These are phyloP conservation scores for Horisme vitalbata DNA, from an alignment of 2,888 invertebrate species.

Conservation along the genomic window DNA sequence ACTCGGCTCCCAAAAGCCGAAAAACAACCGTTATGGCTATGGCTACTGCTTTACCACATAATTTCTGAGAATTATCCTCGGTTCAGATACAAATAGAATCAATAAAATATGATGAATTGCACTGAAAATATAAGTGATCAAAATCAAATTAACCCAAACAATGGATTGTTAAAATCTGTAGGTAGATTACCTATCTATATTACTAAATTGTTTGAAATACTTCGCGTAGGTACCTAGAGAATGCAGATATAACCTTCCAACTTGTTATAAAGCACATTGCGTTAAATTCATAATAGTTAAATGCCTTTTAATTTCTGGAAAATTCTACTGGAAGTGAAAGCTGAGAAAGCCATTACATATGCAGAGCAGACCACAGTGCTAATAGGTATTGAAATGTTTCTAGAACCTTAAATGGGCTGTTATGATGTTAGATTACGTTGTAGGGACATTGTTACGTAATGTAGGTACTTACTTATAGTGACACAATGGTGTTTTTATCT, in stretches of 20 bases:
- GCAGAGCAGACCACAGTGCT: slow-evolving; percentile 15
- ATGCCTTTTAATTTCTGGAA: slow-evolving; percentile 34
- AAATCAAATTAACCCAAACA: too few species aligned
- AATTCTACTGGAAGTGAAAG: slow-evolving; percentile 33
- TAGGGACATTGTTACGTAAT: not conserved
- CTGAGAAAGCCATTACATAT: slow-evolving; percentile 25
- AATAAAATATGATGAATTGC: too few species aligned
- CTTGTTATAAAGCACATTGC: too few species aligned
- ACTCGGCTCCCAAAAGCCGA: not conserved
- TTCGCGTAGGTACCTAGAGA: too few species aligned
- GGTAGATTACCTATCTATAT: too few species aligned
- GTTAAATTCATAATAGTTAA: too few species aligned
- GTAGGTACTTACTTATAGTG: not conserved
- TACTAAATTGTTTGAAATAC: too few species aligned
- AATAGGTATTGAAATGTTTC: slow-evolving; percentile 21
- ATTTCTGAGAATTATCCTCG: not conserved
- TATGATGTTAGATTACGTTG: not conserved
- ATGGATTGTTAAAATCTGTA: too few species aligned
- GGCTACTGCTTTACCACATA: not conserved
- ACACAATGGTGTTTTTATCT: slow-evolving; percentile 2
- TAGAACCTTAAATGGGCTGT: slow-evolving; percentile 12
- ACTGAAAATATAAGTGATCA: too few species aligned
- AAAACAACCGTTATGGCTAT: slow-evolving; percentile 6
- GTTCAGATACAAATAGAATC: not conserved
- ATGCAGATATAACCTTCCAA: too few species aligned